Evolutionary conservation across 2,888 invertebrate genomes (phyloP), one percentile per base, ranked within the genome.

Genomic region (Hermaeophaga mercurialis): DNA sequence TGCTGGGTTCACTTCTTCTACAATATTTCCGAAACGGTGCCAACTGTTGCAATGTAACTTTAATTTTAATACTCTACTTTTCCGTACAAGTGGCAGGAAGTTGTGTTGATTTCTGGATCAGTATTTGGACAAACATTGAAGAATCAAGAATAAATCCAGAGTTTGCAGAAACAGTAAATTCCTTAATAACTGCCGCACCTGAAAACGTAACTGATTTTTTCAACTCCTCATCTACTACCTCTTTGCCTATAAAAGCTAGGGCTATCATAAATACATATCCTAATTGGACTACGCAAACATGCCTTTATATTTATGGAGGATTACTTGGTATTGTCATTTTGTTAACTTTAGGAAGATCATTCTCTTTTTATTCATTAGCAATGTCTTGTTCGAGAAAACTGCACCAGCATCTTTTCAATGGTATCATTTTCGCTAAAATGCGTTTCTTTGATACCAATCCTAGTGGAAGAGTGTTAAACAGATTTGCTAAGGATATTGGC

Each of bases 71-170:
- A 0, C 72, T 84, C 0, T 80, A 87, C 33, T n/a, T 85, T 0
- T 50, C 85, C 2, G 82, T 87, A 0, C 88, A 90, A 71, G 73
- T 78, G 8, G 77, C 84, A 14, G 84, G 86, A 0, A 88, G 87
- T 11, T 83, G 84, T 0, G 81, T 84, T 0, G 91, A 91, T 68
- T 90, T 82, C 67, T 91, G 89, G 81, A 80, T 91, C 0, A 87
- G 88, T 64, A 85, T 82, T 67, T 91, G 90, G 89, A 72, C 71
- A 1, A 75, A 70, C 46, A 62, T 72, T 1, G 75, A 75, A 63
- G 75, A 75, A 58, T 62, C 54, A 12, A 45, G 26, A 31, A n/a
- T 12, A 1, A n/a, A n/a, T n/a, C n/a, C n/a, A n/a, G n/a, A n/a
- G n/a, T n/a, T n/a, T n/a, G 15, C 43, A 4, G 26, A 22, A 5